A percentile compares a stretch with the other conserved stretches of the same genome.
Conservation (phyloP, 2,113 vertebrate genomes). For the Corythoichthys intestinalis region DNA sequence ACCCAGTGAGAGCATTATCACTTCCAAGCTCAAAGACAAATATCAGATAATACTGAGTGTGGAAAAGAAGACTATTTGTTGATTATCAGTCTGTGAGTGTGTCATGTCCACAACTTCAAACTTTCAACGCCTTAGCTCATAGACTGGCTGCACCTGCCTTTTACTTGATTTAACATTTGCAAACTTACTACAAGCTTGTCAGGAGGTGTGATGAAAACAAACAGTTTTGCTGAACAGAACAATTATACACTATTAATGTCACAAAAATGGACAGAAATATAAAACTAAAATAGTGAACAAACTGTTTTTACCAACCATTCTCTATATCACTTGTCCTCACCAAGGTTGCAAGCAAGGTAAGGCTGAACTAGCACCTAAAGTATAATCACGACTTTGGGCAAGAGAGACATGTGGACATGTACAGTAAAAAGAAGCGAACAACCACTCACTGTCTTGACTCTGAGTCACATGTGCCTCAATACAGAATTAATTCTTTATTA, state of each 20-base stretch:
- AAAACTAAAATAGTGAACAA: too few relatives aligned
- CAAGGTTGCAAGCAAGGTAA: background rate
- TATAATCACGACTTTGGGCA: too few relatives aligned
- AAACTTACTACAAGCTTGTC: constrained; percentile 33
- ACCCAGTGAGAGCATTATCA: background rate
- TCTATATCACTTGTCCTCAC: background rate
- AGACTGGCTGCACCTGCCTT: constrained; percentile 39
- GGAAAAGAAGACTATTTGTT: constrained; percentile 23
- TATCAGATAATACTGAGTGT: constrained; percentile 20
- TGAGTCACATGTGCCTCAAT: background rate
- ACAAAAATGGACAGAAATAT: too few relatives aligned
- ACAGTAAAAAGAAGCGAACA: too few relatives aligned
- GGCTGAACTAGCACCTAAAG: background rate
- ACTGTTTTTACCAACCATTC: background rate
- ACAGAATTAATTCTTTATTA: background rate
- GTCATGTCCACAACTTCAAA: constrained; percentile 44
- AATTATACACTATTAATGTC: constrained; percentile 1
- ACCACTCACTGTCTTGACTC: too few relatives aligned
- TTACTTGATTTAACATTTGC: constrained; percentile 34
- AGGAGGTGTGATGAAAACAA: constrained; percentile 35
- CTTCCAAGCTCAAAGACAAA: constrained; percentile 1
- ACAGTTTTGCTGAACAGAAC: constrained; percentile 24
- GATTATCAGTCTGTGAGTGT: constrained; percentile 44
- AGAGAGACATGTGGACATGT: too few relatives aligned
- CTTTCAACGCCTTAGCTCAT: constrained; percentile 13